phyloP scores from a whole-genome alignment of 2,888 invertebrate genomes.

The Temnothorax rugatulus region DNA sequence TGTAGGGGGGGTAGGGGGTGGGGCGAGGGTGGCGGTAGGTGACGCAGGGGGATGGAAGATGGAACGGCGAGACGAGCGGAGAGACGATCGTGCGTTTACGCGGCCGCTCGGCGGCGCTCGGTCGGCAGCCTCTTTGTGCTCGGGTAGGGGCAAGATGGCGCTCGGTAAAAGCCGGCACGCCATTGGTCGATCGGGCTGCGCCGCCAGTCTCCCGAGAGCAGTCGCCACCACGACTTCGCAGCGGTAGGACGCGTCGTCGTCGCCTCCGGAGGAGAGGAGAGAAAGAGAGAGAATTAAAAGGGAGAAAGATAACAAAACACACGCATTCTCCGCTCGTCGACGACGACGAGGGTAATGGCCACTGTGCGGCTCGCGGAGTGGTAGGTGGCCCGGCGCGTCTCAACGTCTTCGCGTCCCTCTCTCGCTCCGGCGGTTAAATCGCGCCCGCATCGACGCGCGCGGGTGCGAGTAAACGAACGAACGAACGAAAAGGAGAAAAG shows the following conservation, averaged over 20 bases:
- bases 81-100: constrained; percentile 72
- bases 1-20: background rate
- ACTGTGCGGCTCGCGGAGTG: constrained; percentile 70
- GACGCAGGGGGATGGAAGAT: background rate
- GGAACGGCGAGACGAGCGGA: constrained; percentile 18
- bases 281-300: background rate
- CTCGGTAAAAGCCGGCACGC: constrained; percentile 73
- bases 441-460: constrained; percentile 6
- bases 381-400: constrained; percentile 27
- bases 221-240: constrained; percentile 75
- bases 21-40: constrained; percentile 47
- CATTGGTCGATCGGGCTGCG: constrained; percentile 79
- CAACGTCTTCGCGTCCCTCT: constrained; percentile 9
- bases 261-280: constrained; percentile 34
- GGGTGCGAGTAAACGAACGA: constrained; percentile 20
- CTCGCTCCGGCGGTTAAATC: constrained; percentile 6
- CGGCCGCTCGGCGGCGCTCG: constrained; percentile 61
- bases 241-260: constrained; percentile 64
- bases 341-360: constrained; percentile 73
- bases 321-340: constrained; percentile 63
- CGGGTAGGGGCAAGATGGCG: constrained; percentile 79
- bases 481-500: background rate
- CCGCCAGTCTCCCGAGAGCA: constrained; percentile 78
- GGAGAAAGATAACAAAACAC: constrained; percentile 67
- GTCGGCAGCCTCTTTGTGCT: constrained; percentile 74